Percentiles rank a stretch among this genome's conserved stretches.
Evolutionary conservation across 2,888 invertebrate genomes (phyloP).

Genomic region (Agriotes lineatus): DNA sequence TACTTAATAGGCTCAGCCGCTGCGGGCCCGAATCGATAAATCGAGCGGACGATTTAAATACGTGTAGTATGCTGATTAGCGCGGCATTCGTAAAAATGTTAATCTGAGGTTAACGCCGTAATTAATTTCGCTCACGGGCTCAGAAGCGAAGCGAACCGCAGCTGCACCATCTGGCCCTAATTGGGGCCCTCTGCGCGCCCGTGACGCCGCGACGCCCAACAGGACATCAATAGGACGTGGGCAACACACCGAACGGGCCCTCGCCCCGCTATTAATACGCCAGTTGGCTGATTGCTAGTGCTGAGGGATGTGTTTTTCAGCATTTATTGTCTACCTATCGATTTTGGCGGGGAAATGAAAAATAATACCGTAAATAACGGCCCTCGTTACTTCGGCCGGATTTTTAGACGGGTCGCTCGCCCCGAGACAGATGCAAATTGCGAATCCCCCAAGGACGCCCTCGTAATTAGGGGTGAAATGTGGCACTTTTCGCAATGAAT

Average conservation of each 20-base stretch:
- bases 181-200: conserved; percentile 39
- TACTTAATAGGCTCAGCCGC: too few relatives aligned
- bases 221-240: conserved; percentile 43
- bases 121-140: conserved; percentile 43
- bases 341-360: conserved; percentile 7
- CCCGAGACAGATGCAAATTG: too few relatives aligned
- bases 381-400: too few relatives aligned
- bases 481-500: too few relatives aligned
- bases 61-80: conserved; percentile 36
- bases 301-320: conserved; percentile 28
- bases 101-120: conserved; percentile 42
- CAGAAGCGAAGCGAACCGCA: conserved; percentile 42
- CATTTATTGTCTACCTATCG: conserved; percentile 29
- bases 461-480: too few relatives aligned
- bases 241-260: conserved; percentile 37
- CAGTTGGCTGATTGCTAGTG: conserved; percentile 34
- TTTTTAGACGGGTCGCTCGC: too few relatives aligned
- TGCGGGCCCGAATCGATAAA: conserved; percentile 35
- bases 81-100: conserved; percentile 40
- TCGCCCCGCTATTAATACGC: conserved; percentile 37
- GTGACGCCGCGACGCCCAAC: conserved; percentile 40
- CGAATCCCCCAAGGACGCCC: too few relatives aligned
- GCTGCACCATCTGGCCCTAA: conserved; percentile 44
- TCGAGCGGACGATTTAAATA: conserved; percentile 27
- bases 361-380: too few relatives aligned